Evolutionary conservation across 2,888 invertebrate species (phyloP).

Genomic region (Dichetophora obliterata): DNA sequence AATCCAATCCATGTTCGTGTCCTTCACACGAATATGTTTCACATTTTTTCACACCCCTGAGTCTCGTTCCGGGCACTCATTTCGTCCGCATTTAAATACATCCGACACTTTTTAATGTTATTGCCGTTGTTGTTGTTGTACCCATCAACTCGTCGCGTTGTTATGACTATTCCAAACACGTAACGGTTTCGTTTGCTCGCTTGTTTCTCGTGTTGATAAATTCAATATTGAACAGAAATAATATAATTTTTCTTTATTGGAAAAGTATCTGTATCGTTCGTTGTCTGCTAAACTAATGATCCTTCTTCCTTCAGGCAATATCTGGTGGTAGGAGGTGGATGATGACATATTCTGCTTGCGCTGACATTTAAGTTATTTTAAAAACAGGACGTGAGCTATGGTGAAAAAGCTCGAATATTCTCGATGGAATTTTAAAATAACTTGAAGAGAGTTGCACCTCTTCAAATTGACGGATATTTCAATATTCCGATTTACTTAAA

Average conservation of each 20-base stretch:
- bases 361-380: conserved; percentile 23
- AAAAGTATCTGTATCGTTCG: conserved; percentile 25
- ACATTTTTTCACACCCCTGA: conserved; percentile 18
- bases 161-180: conserved; percentile 61
- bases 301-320: background rate
- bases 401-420: background rate
- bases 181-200: conserved; percentile 51
- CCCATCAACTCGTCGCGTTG: conserved; percentile 8
- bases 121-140: conserved; percentile 29
- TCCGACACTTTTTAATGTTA: conserved; percentile 61
- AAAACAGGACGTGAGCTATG: conserved; percentile 3
- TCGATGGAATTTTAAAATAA: background rate
- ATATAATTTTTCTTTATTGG: conserved; percentile 58
- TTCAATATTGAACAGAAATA: conserved; percentile 67
- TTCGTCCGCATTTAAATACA: conserved; percentile 57
- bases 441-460: background rate
- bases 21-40: conserved; percentile 9
- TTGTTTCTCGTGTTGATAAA: conserved; percentile 55
- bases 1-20: conserved; percentile 6
- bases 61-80: conserved; percentile 24
- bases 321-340: background rate
- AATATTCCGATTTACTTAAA: too few relatives aligned
- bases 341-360: background rate
- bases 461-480: too few relatives aligned
- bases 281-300: conserved; percentile 21